A percentile compares a stretch with the other conserved stretches of the same genome.
These are phyloP conservation scores for Ecdyonurus torrentis DNA, from an alignment of 2,888 invertebrate species.

Conservation along the genomic window DNA sequence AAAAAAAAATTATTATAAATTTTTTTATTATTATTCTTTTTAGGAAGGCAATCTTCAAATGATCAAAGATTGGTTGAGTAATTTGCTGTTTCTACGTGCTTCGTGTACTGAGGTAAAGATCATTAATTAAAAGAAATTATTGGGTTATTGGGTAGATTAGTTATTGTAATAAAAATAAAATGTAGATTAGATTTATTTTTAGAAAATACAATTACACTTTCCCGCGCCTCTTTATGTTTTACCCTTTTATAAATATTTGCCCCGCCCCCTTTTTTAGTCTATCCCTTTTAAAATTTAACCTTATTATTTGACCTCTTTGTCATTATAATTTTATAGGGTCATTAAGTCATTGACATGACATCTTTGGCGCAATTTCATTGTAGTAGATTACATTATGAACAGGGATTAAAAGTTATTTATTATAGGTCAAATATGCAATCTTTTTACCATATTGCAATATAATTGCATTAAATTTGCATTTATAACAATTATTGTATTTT, in stretches of 20 bases:
- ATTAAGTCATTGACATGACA: not conserved
- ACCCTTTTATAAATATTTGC: not conserved
- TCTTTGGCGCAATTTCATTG: not conserved
- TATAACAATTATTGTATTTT: too few relatives aligned
- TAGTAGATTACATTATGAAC: too few relatives aligned
- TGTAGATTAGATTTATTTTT: not conserved
- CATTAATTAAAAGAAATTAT: not conserved
- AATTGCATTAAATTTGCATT: too few relatives aligned
- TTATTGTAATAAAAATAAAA: not conserved
- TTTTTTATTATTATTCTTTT: not conserved
- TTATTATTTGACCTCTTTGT: not conserved
- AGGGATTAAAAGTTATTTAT: too few relatives aligned
- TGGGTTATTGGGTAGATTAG: not conserved
- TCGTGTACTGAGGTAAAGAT: conserved; percentile 51
- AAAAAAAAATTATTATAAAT: too few relatives aligned
- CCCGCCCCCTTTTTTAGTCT: not conserved
- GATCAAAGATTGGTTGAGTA: conserved; percentile 42
- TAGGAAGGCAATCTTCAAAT: conserved; percentile 33
- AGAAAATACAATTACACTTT: not conserved
- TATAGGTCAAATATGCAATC: too few relatives aligned
- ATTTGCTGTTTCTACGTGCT: conserved; percentile 43
- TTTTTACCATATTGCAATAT: too few relatives aligned
- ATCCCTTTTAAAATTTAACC: too few relatives aligned
- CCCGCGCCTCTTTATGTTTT: not conserved
- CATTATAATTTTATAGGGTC: too few relatives aligned